Percentiles rank a stretch among this genome's conserved stretches.
Conservation (phyloP, 1,140 invertebrate genomes). For the Pissodes strobi region DNA sequence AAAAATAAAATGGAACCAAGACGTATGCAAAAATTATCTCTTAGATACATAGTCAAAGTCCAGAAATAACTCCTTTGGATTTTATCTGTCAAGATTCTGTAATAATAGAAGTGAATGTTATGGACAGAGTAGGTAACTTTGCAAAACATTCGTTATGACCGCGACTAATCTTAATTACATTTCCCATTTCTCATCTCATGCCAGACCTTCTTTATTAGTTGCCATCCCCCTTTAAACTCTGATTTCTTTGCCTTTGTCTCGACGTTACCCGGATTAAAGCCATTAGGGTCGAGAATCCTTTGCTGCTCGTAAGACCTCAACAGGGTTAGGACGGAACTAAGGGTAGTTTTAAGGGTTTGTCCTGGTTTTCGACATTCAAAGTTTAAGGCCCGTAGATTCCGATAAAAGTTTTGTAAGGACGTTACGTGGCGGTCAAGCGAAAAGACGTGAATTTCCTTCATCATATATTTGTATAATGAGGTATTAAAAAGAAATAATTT, state of each 20-base stretch:
- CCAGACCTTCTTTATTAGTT: conserved; percentile 25
- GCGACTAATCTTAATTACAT: conserved; percentile 30
- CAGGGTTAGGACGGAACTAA: conserved; percentile 12
- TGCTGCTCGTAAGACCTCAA: conserved; percentile 33
- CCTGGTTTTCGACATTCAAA: neutral
- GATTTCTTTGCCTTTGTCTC: conserved; percentile 33
- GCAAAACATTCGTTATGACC: conserved; percentile 7
- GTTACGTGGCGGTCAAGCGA: too few relatives aligned
- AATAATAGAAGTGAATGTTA: neutral
- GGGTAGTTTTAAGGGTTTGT: conserved; percentile 19
- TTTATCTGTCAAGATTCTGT: too few relatives aligned
- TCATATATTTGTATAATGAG: too few relatives aligned
- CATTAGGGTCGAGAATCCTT: conserved; percentile 31
- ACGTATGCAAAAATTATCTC: too few relatives aligned
- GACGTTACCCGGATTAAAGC: conserved; percentile 24
- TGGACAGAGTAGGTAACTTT: neutral
- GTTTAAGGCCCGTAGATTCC: neutral
- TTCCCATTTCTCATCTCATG: conserved; percentile 23
- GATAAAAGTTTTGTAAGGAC: neutral
- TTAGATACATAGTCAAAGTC: too few relatives aligned
- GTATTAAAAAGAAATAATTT: too few relatives aligned
- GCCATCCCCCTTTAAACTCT: conserved; percentile 24
- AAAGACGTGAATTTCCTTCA: too few relatives aligned
- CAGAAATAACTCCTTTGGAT: too few relatives aligned
- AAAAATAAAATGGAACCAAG: too few relatives aligned